Conservation (phyloP, 2,113 vertebrate species). For the Nothocercus julius region DNA sequence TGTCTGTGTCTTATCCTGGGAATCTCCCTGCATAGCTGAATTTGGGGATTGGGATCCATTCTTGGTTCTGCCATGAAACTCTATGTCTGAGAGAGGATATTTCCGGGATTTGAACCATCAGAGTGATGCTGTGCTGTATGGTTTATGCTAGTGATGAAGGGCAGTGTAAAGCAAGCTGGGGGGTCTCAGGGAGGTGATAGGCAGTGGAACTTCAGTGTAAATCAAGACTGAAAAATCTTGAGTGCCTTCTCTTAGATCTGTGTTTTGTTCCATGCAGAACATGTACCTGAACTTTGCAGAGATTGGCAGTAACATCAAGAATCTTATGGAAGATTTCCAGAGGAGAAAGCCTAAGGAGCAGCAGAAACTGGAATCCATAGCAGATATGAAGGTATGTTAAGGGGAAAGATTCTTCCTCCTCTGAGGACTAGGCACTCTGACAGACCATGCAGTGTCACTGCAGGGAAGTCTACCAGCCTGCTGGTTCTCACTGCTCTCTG, state of each 20-base stretch:
- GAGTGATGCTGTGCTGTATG: background rate
- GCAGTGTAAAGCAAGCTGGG: background rate
- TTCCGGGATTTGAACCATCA: rapidly evolving
- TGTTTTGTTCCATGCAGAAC: constrained; percentile 78
- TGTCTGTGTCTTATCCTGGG: background rate
- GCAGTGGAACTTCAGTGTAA: too few relatives aligned
- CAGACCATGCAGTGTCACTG: background rate
- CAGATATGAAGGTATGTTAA: constrained; percentile 91
- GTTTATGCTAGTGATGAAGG: rapidly evolving
- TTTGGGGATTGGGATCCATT: rapidly evolving
- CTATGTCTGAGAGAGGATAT: background rate
- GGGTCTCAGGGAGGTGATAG: rapidly evolving
- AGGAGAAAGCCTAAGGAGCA: constrained; percentile 93
- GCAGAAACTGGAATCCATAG: constrained; percentile 94
- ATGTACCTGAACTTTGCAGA: constrained; percentile 98
- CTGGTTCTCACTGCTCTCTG: background rate
- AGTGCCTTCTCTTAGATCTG: background rate
- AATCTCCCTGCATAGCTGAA: rapidly evolving
- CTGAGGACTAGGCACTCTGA: rapidly evolving
- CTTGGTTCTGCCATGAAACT: background rate
- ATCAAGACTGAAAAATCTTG: rapidly evolving
- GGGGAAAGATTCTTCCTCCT: background rate
- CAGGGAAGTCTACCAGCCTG: background rate
- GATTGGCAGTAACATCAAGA: constrained; percentile 97
- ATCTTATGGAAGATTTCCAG: constrained; percentile 98